Evolutionary conservation across 2,888 invertebrate species (phyloP).

Genomic region (Helicoverpa assulta): DNA sequence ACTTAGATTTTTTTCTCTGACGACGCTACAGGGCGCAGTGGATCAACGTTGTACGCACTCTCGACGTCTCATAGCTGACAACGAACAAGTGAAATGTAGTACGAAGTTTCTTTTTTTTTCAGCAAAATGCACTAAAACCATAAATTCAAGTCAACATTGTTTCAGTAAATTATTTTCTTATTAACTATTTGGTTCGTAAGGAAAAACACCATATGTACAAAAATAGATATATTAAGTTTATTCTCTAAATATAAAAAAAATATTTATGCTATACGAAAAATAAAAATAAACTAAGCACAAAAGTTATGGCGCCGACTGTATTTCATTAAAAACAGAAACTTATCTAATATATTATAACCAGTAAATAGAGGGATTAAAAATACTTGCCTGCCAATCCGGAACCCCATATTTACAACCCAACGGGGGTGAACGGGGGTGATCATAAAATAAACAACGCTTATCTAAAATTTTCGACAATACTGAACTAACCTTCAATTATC

Average conservation of each 20-base stretch:
- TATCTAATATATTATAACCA: conserved; percentile 52
- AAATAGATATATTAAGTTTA: conserved; percentile 1
- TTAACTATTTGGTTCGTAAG: conserved; percentile 7
- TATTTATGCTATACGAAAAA: neutral
- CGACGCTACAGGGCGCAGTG: conserved; percentile 70
- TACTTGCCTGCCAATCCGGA: conserved; percentile 63
- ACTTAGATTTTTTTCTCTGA: conserved; percentile 53
- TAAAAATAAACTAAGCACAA: conserved; percentile 22
- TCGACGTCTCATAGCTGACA: conserved; percentile 64
- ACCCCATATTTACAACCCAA: conserved; percentile 66
- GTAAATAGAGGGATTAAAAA: conserved; percentile 68
- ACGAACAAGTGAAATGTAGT: conserved; percentile 65
- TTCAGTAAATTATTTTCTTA: conserved; percentile 31
- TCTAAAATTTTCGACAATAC: conserved; percentile 75
- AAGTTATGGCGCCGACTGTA: conserved; percentile 46
- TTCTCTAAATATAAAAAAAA: neutral
- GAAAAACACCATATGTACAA: conserved; percentile 15
- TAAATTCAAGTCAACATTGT: conserved; percentile 34
- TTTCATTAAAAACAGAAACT: conserved; percentile 49
- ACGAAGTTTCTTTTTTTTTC: conserved; percentile 28
- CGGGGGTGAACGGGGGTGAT: conserved; percentile 61
- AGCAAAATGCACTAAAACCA: conserved; percentile 36
- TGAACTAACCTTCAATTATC: conserved; percentile 74
- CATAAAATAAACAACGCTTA: conserved; percentile 75
- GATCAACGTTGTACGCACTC: conserved; percentile 71